Percentiles rank a stretch among this genome's conserved stretches.
These are phyloP conservation scores for Drosophila acutilabella DNA, from an alignment of 2,888 invertebrate genomes.

Conservation along the genomic window DNA sequence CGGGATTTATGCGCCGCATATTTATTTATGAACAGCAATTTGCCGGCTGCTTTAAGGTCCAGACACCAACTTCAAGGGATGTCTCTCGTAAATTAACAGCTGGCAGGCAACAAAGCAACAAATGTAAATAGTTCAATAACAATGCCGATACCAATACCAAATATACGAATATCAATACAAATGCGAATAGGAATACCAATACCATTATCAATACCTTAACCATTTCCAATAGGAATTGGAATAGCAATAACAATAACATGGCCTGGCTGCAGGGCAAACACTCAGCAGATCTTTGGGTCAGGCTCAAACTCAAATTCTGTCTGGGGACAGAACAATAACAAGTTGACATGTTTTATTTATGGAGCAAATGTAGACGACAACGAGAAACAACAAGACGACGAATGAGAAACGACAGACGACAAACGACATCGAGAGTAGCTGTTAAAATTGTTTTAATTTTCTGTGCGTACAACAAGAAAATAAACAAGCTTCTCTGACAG, in stretches of 20 bases:
- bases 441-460: slow-evolving; percentile 82
- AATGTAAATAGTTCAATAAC: slow-evolving; percentile 81
- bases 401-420: slow-evolving; percentile 21
- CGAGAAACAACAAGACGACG: slow-evolving; percentile 52
- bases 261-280: slow-evolving; percentile 34
- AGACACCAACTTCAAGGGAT: slow-evolving; percentile 9
- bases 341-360: slow-evolving; percentile 82
- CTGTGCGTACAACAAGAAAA: slow-evolving; percentile 55
- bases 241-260: slow-evolving; percentile 64
- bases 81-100: slow-evolving; percentile 69
- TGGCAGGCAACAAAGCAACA: slow-evolving; percentile 62
- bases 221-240: background rate
- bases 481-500: slow-evolving; percentile 48
- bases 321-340: slow-evolving; percentile 67
- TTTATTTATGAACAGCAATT: slow-evolving; percentile 78
- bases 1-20: slow-evolving; percentile 70
- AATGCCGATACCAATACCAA: slow-evolving; percentile 57
- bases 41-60: slow-evolving; percentile 72
- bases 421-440: slow-evolving; percentile 66
- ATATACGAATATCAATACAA: slow-evolving; percentile 42
- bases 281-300: slow-evolving; percentile 8
- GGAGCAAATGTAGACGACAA: slow-evolving; percentile 66
- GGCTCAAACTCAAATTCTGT: slow-evolving; percentile 43
- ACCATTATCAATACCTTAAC: slow-evolving; percentile 35
- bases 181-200: slow-evolving; percentile 26